Base-by-base conservation (phyloP, 2,113 vertebrate genomes). In the Sylvia atricapilla region DNA sequence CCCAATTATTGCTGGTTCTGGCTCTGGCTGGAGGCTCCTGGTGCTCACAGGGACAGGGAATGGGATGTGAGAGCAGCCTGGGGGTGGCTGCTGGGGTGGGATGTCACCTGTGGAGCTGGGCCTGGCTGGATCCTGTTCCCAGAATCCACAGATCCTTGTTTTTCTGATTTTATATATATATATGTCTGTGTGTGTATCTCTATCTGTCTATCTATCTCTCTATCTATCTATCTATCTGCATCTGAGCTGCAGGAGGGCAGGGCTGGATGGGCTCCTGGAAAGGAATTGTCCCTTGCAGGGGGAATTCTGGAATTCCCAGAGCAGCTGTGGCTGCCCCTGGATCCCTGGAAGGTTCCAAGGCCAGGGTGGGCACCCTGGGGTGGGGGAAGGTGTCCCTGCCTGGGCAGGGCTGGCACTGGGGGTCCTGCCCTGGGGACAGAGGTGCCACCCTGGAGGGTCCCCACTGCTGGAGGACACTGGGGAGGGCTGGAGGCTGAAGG, bases 61-160 rank as follows among this genome's bases (percentile, higher is more conserved):
- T 11, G 56, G 15, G 60, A 5, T 7, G 14, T 7, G 17, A 1
- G 28, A 11, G 20, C 23, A 3, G 37, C 6, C 23, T 20, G 23
- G 56, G 33, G 7, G 9, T 10, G 9, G 15, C 23, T 59, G 55
- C 9, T 30, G 47, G 79, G 58, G 11, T 28, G 64, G 43, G 50
- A 9, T 60, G 22, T 62, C 22, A 6, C 24, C 56, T 3, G 0
- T 6, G 52, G 74, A 25, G 24, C 19, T 50, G 1, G 1, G n/a
- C 62, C 47, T 52, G 1, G 0, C 68, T 2, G 0, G 10, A 25
- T 21, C 33, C 27, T 47, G 5, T 13, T 16, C 3, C 66, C 46
- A 17, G 35, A n/a, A 25, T 6, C 39, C 19, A 2, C 1, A 30
- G 43, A 9, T 13, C 10, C 2, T 15, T 41, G 28, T 24, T 43